Base-by-base conservation (phyloP, 2,113 vertebrate genomes). In the Elachura formosa region DNA sequence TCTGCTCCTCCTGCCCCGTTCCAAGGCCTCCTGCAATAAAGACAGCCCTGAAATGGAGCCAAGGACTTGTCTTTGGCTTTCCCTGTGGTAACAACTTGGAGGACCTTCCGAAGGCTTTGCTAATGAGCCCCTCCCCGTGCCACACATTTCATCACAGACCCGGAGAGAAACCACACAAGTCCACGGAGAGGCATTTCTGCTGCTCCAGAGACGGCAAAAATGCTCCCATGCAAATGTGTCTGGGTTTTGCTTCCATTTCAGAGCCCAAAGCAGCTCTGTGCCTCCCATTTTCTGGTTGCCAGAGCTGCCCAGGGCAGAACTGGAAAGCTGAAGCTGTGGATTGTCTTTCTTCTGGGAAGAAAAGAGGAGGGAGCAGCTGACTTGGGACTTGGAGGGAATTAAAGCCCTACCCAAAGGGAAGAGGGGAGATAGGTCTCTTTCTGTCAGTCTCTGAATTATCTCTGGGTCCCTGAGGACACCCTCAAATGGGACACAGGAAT, bases 61-160 rank as follows among this genome's bases (percentile, higher is more conserved):
- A 89, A 72, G 26, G 48, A 73, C 49, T 33, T 85, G 91, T 80
- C 80, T 71, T 67, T 64, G 75, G 77, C 77, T 89, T 41, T 80
- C 67, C 62, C 74, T 41, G 58, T 7, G 16, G 79, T 63, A 41
- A 66, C 26, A 2, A 0, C 19, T 78, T 46, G 75, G 62, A 76
- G 87, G 76, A 45, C 86, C 87, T 91, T 90, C 73, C 17, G 0
- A 15, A 56, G 54, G 63, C 56, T 93, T 61, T 82, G 79, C 62
- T 92, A 56, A 85, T 45, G 68, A 90, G 9, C 93, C 84, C 61
- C 88, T 90, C 90, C 84, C 67, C 2, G 3, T 68, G 90, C 86
- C 94, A 92, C 62, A 28, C 22, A 62, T 96, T 96, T 96, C 96
- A 63, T 95, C 95, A 93, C 71, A 61, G 64, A 78, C 41, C 64